These are phyloP conservation scores for Podarcis lilfordi DNA, from an alignment of 2,797 vertebrate genomes.

Conservation along the genomic window DNA sequence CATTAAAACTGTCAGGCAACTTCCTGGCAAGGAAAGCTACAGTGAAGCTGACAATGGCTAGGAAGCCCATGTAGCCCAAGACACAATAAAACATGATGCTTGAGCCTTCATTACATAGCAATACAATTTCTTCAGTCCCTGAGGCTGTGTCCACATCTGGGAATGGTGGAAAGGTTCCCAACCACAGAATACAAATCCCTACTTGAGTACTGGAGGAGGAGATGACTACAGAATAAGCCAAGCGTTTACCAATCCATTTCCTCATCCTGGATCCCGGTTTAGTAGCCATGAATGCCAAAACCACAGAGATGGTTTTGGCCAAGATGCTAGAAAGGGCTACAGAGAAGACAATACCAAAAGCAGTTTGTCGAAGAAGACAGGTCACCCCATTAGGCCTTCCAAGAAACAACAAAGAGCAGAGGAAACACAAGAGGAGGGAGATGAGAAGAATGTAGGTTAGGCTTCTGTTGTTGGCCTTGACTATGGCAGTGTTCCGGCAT, in stretches of 20 bases:
- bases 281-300: not conserved
- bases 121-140: not conserved
- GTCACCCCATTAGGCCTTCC: not conserved
- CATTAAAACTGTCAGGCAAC: not conserved
- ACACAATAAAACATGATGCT: not conserved
- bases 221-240: not conserved
- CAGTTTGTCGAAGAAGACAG: not conserved
- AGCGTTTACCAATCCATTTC: not conserved
- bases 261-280: not conserved
- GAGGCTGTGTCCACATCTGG: not conserved
- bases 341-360: not conserved
- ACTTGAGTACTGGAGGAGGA: not conserved
- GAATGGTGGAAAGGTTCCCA: not conserved
- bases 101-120: not conserved
- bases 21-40: not conserved
- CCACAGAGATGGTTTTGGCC: not conserved
- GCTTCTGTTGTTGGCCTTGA: not conserved
- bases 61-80: not conserved
- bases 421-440: not conserved
- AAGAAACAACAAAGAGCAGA: not conserved
- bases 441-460: not conserved
- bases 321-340: not conserved
- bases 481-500: not conserved
- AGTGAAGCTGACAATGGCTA: not conserved
- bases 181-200: not conserved